Evolutionary conservation across 1,140 invertebrate species (phyloP), one percentile per base, ranked within the genome.

Genomic region (Hycleus cichorii): DNA sequence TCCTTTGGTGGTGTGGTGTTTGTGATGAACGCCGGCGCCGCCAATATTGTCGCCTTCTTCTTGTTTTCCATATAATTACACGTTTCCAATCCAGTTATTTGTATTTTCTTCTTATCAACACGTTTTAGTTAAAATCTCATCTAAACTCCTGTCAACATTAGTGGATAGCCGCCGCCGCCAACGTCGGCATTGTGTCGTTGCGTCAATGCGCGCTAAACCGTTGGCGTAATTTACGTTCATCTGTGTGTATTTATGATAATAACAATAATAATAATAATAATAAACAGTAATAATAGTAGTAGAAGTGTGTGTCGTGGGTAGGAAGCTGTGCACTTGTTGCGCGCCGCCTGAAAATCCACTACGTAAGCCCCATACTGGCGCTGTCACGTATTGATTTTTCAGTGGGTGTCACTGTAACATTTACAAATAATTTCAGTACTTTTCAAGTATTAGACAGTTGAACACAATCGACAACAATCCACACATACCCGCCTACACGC

Each of bases 281-380:
- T 32, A 7, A 7, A 7, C 32, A 7, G 3, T 32, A 7, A 5
- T 32, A 7, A 5, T 32, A 7, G 32, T 32, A 7, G 32, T 7
- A 32, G 32, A 5, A 7, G 32, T 32, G 32, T 4, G 4, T 4
- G 32, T 2, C 4, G 32, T 32, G 32, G 32, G 32, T 32, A 32
- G 32, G 32, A 49, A 39, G 48, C 48, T 27, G n/a, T 38, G 39
- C 51, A 53, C 51, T 53, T 53, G 51, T 53, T 53, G 51, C 51
- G 49, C 49, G 48, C 48, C 26, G 48, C 39, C 51, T 45, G 51
- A 53, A 53, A 53, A 2, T 32, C 32, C 4, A 32, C 32, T 32
- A 53, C 51, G 51, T 53, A 53, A 53, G 51, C 51, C 42, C 51
- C 51, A 53, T 53, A 32, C 51, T 46, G 51, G 42, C 51, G 51